phyloP scores from a whole-genome alignment of 2,113 vertebrate species.

The Pelodiscus sinensis region DNA sequence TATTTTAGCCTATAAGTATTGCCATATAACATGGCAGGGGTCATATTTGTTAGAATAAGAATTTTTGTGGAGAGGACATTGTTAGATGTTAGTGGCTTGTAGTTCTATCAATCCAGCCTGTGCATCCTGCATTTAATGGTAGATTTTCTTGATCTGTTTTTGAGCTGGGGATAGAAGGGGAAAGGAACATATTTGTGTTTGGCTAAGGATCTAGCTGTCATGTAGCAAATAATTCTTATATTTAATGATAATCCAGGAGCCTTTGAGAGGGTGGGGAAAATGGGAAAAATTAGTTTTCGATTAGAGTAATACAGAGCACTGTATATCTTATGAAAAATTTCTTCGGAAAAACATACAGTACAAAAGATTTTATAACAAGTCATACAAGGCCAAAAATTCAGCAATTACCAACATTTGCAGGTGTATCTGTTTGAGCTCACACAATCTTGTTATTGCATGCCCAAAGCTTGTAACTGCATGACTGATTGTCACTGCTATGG shows the following conservation, averaged over 20 bases:
- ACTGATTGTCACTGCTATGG: background rate
- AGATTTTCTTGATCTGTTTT: rapidly evolving
- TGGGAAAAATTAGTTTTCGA: background rate
- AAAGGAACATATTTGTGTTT: background rate
- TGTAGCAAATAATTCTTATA: background rate
- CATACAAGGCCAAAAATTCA: background rate
- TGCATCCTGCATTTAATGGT: background rate
- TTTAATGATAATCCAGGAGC: background rate
- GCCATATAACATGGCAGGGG: background rate
- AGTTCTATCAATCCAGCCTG: background rate
- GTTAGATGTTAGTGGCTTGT: background rate
- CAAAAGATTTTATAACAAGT: background rate
- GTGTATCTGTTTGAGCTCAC: background rate
- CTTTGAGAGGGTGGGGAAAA: background rate
- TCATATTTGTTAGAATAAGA: background rate
- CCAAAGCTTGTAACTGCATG: background rate
- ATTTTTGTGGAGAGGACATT: background rate
- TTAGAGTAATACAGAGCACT: background rate
- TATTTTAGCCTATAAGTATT: background rate
- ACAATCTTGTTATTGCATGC: background rate
- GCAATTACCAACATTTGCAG: background rate
- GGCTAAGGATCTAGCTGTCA: background rate
- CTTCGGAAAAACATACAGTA: background rate
- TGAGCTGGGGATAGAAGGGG: background rate
- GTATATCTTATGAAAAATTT: background rate